These are phyloP conservation scores for Hydrolagus colliei DNA, from an alignment of 2,797 vertebrate species.

Conservation along the genomic window DNA sequence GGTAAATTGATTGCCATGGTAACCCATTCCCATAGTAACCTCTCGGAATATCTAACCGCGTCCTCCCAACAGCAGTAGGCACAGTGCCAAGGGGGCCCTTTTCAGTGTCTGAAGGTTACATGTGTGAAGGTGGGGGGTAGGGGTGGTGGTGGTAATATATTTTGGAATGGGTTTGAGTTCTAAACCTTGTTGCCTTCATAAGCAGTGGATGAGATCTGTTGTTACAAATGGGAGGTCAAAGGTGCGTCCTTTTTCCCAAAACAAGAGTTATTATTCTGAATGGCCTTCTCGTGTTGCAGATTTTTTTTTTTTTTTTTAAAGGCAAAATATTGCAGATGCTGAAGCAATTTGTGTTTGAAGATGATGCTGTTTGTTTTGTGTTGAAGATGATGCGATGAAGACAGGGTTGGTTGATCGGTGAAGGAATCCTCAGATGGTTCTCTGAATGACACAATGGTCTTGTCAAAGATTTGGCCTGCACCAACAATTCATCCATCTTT, in stretches of 20 bases:
- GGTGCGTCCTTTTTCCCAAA: not conserved
- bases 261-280: too few relatives aligned
- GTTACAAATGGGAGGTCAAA: not conserved
- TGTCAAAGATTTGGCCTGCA: not conserved
- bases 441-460: not conserved
- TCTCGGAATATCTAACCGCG: conserved; percentile 27
- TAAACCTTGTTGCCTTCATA: not conserved
- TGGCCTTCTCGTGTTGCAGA: too few relatives aligned
- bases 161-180: not conserved
- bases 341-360: not conserved
- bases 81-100: not conserved
- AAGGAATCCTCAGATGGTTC: not conserved
- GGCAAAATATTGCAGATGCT: not conserved
- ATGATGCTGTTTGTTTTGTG: not conserved
- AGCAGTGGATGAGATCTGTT: not conserved
- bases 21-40: conserved; percentile 53
- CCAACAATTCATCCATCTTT: not conserved
- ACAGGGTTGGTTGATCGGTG: not conserved
- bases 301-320: too few relatives aligned
- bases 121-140: not conserved
- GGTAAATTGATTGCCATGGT: conserved; percentile 51
- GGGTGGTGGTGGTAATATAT: too few relatives aligned
- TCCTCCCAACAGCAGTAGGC: not conserved
- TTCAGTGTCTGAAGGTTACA: not conserved
- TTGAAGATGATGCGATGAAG: not conserved